These are phyloP conservation scores for Linnaemya vulpina DNA, from an alignment of 2,888 invertebrate genomes.

Conservation along the genomic window DNA sequence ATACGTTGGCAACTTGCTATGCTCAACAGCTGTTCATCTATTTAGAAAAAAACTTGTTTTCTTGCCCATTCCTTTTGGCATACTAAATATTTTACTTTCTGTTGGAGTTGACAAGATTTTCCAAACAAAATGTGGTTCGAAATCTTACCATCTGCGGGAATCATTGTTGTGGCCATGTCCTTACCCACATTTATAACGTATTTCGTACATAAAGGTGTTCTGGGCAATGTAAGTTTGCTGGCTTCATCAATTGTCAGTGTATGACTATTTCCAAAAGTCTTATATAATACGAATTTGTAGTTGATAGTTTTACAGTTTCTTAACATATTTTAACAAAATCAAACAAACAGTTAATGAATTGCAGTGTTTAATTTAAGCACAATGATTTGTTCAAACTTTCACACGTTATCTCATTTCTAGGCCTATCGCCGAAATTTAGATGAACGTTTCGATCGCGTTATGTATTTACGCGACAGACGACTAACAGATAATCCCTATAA, in stretches of 20 bases:
- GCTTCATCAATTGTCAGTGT: conserved; percentile 26
- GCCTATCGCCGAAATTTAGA: conserved; percentile 85
- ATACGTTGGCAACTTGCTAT: conserved; percentile 1
- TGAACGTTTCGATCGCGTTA: conserved; percentile 84
- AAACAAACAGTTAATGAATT: background rate
- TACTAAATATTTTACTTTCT: conserved; percentile 23
- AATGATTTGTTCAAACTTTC: background rate
- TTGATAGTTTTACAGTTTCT: conserved; percentile 73
- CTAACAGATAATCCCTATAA: conserved; percentile 86
- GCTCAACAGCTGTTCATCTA: conserved; percentile 30
- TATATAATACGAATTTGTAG: conserved; percentile 78
- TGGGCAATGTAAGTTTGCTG: conserved; percentile 86
- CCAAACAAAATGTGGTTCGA: conserved; percentile 87
- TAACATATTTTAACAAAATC: conserved; percentile 72
- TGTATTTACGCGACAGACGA: conserved; percentile 86
- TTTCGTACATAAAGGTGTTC: conserved; percentile 85
- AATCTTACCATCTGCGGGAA: conserved; percentile 86
- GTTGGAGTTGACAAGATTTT: background rate
- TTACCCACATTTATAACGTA: conserved; percentile 86
- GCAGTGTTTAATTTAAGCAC: background rate
- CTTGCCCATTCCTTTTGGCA: background rate
- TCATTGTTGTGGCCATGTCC: conserved; percentile 85
- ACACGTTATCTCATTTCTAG: conserved; percentile 78
- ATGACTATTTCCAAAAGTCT: conserved; percentile 73
- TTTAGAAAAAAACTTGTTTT: background rate